Conservation (phyloP, 2,797 vertebrate species). For the Chrysocyon brachyurus region DNA sequence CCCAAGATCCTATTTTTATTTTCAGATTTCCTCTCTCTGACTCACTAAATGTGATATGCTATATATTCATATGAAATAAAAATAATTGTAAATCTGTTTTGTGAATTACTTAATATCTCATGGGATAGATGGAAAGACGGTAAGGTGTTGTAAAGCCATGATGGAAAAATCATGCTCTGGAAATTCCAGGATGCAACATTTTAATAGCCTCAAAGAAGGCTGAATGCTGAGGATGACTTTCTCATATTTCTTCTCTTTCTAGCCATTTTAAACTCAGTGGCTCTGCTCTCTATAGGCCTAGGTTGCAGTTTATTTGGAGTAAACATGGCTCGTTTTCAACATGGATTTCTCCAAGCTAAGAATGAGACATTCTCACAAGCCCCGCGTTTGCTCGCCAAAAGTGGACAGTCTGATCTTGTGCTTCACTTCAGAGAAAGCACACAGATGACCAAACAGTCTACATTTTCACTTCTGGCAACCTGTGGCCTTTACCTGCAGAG, state of each 20-base stretch:
- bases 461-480: neutral
- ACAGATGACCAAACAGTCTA: neutral
- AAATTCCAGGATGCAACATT: neutral
- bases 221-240: neutral
- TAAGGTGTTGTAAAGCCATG: neutral
- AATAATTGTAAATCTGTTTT: slow-evolving; percentile 43
- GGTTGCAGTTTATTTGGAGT: neutral
- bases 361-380: neutral
- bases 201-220: neutral
- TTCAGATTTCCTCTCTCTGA: slow-evolving; percentile 22
- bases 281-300: neutral
- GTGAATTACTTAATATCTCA: neutral
- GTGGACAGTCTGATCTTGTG: neutral
- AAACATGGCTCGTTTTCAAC: neutral
- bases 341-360: neutral
- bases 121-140: neutral
- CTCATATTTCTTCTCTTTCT: neutral
- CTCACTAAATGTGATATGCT: slow-evolving; percentile 29
- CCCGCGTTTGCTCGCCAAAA: neutral
- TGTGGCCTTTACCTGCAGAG: neutral
- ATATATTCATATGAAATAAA: slow-evolving; percentile 55
- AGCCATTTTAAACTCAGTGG: neutral
- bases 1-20: slow-evolving; percentile 42
- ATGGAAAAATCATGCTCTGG: neutral
- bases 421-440: neutral